Conservation (phyloP, 2,888 invertebrate species). For the Nephrocerus scutellatus region DNA sequence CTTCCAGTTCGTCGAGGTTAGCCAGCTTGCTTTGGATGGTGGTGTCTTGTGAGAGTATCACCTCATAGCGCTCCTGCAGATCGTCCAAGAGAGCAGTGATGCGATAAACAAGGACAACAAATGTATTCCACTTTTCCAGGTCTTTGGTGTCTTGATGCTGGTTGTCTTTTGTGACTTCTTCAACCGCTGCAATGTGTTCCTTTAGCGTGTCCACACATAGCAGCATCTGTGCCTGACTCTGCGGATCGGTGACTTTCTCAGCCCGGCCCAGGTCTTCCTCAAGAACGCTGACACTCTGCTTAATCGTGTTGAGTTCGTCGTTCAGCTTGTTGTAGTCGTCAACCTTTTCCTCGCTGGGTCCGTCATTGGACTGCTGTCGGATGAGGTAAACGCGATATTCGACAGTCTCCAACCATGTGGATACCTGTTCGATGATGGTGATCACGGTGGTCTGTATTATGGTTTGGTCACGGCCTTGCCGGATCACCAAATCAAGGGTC, state of each 20-base stretch:
- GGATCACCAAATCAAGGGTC: slow-evolving; percentile 50
- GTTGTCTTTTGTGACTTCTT: slow-evolving; percentile 58
- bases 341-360: slow-evolving; percentile 56
- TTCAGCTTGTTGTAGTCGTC: slow-evolving; percentile 57
- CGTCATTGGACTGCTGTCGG: slow-evolving; percentile 53
- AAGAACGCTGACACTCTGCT: slow-evolving; percentile 59
- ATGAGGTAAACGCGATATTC: slow-evolving; percentile 68
- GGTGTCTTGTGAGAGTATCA: slow-evolving; percentile 50
- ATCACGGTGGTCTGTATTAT: slow-evolving; percentile 64
- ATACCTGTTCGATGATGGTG: slow-evolving; percentile 71
- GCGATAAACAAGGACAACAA: slow-evolving; percentile 57
- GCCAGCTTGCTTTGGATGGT: slow-evolving; percentile 62
- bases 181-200: slow-evolving; percentile 64
- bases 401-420: slow-evolving; percentile 77
- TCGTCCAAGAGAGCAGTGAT: slow-evolving; percentile 33
- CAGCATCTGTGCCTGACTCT: slow-evolving; percentile 49
- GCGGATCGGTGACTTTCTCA: slow-evolving; percentile 41
- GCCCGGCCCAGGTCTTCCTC: slow-evolving; percentile 53
- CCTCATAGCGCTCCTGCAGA: slow-evolving; percentile 37
- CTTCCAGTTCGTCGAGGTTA: slow-evolving; percentile 64
- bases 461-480: slow-evolving; percentile 51
- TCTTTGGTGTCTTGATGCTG: slow-evolving; percentile 54
- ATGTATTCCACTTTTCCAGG: slow-evolving; percentile 65
- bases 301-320: slow-evolving; percentile 60
- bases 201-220: slow-evolving; percentile 56